Base-by-base conservation (phyloP, 2,113 vertebrate species). In the Panthera tigris region DNA sequence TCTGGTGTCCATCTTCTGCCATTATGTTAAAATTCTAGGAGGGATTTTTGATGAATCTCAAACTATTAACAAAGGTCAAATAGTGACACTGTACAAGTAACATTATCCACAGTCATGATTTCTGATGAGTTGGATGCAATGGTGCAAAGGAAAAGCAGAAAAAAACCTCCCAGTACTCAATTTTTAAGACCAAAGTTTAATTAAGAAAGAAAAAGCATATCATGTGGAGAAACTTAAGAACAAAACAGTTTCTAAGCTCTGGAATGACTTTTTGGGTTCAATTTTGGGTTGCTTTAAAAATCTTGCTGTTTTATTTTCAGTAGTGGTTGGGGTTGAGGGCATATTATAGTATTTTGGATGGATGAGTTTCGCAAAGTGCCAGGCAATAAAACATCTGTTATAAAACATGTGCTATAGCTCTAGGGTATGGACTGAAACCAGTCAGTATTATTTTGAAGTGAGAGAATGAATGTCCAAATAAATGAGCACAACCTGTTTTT, bases 331-430 rank as follows among this genome's bases (percentile, higher is more conserved):
- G 21, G 82, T 94, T 93, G 82, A 95, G 76, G 97, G 93, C 97
- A 96, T 97, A 92, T 97, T 98, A 92, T 94, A 61, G 92, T 95
- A 98, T 96, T 98, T 98, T 98, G 96, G 93, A 98, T 98, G 97
- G 92, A 98, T 97, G 98, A 97, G 91, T 97, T 98, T 97, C 98
- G 97, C 94, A 98, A 98, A 98, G 98, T 97, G 96, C 98, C 98
- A 98, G 86, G 96, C 97, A 98, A 98, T 98, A 98, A 98, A 98
- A 98, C 98, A 99, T 98, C 98, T 98, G 99, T 98, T 98, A 97
- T 96, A 96, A 98, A 98, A 98, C 98, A 98, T 99, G 98, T 98
- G 98, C 97, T 95, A 69, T 96, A 94, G 98, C 98, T 98, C 97
- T 93, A 97, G 98, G 98, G 98, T 98, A 98, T 97, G 97, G 88